These are phyloP conservation scores for Lithosia quadra DNA, from an alignment of 2,888 invertebrate genomes.

Conservation along the genomic window DNA sequence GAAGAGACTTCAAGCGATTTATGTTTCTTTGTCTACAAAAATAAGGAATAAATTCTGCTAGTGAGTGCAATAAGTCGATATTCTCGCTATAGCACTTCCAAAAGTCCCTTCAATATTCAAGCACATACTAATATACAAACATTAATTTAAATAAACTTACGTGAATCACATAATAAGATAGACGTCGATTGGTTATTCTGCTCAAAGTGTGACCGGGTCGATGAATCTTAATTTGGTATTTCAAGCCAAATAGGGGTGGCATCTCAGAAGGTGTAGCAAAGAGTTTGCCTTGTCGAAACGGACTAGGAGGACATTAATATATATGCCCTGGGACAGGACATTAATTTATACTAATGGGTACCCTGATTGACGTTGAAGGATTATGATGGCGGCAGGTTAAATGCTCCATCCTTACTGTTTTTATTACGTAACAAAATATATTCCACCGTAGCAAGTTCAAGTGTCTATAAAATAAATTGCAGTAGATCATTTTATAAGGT, in stretches of 20 bases:
- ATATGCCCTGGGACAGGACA: not conserved
- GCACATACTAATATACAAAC: not conserved
- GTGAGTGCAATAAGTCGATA: too few relatives aligned
- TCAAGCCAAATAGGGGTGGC: not conserved
- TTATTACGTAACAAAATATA: too few relatives aligned
- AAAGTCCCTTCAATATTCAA: not conserved
- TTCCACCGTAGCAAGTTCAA: too few relatives aligned
- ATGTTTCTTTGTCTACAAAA: not conserved
- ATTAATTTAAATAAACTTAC: not conserved
- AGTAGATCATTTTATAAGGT: too few relatives aligned
- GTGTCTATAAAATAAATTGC: too few relatives aligned
- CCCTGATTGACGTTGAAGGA: not conserved
- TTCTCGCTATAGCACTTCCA: not conserved
- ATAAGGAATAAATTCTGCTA: not conserved
- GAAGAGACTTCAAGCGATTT: slow-evolving; percentile 4
- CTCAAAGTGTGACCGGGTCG: not conserved
- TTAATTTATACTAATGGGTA: not conserved
- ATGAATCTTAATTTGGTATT: not conserved
- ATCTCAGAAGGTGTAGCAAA: not conserved
- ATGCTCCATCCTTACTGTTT: too few relatives aligned
- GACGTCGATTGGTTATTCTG: not conserved
- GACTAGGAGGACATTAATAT: not conserved
- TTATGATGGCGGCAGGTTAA: not conserved
- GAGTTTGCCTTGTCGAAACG: not conserved
- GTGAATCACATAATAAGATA: not conserved